Conservation (phyloP, 1,140 invertebrate genomes). For the Tetramorium simillimum region DNA sequence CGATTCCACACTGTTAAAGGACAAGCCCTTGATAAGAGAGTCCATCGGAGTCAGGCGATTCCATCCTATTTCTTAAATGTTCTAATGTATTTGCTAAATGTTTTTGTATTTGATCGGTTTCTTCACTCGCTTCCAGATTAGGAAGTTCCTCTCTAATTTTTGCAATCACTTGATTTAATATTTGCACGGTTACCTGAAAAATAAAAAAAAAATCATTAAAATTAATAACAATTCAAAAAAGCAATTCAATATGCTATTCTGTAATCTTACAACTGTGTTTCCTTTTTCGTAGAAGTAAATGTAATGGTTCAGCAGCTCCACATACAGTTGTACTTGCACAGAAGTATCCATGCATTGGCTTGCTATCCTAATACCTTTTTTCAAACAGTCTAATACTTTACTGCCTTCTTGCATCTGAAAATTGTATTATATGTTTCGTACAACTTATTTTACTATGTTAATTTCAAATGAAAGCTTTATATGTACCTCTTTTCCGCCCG, state of each 20-base stretch:
- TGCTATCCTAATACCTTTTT: constrained; percentile 97
- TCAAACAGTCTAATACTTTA: constrained; percentile 97
- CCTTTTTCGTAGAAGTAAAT: constrained; percentile 97
- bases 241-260: constrained; percentile 23
- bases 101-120: constrained; percentile 98
- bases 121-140: constrained; percentile 96
- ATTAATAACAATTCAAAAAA: background rate
- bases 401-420: constrained; percentile 94
- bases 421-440: constrained; percentile 7
- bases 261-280: constrained; percentile 89
- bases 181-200: constrained; percentile 89
- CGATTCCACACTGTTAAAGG: constrained; percentile 74
- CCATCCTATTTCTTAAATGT: constrained; percentile 87
- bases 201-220: constrained; percentile 58
- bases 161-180: constrained; percentile 94
- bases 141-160: constrained; percentile 97
- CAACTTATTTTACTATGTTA: background rate
- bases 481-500: constrained; percentile 89
- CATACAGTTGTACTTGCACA: constrained; percentile 97
- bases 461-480: background rate
- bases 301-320: constrained; percentile 97
- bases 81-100: constrained; percentile 96
- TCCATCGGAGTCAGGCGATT: constrained; percentile 85
- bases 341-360: constrained; percentile 99
- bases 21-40: constrained; percentile 88